Evolutionary conservation across 2,113 vertebrate species (phyloP), one percentile per base, ranked within the genome.

Genomic region (Emydura subglobosa): DNA sequence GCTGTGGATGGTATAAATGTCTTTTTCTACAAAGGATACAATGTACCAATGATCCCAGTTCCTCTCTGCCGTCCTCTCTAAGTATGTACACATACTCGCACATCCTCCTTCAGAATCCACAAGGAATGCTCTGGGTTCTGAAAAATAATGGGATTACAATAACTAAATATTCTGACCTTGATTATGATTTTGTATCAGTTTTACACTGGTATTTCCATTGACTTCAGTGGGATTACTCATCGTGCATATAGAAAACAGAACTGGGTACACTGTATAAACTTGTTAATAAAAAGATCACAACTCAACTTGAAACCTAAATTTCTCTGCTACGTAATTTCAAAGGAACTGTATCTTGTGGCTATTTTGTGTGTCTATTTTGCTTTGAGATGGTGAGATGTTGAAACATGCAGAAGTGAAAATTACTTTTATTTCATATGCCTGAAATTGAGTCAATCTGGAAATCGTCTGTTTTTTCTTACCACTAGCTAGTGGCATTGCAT

Each of bases 1-100:
- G 61, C 57, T 59, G 29, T 29, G 83, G 72, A 3, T 86, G 10
- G n/a, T 61, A 85, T 79, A 2, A n/a, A 6, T 0, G 0, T 39
- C 25, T 90, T 80, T 88, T 87, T 29, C 47, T 74, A 47, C 85
- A 31, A 6, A 2, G 72, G 7, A 29, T n/a, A 3, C 0, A 0
- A 34, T 57, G 68, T 80, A 4, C 17, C 2, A 8, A 10, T 50
- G 83, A 90, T 24, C 17, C 19, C 21, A 51, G 27, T 82, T 68
- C 50, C 68, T 79, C 14, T 11, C 82, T 87, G 44, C n/a, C 83
- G 5, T 47, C 81, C 29, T 59, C 34, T 6, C 55, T 51, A 6
- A 79, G 3, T 9, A 74, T 85, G 54, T 80, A 49, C 16, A 47
- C 6, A 2, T 10, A 5, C 10, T 34, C 81, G 47, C 47, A 34